Percentiles rank a stretch among this genome's conserved stretches.
These are phyloP conservation scores for Myotis findleyi DNA, from an alignment of 2,797 vertebrate species.

Conservation along the genomic window DNA sequence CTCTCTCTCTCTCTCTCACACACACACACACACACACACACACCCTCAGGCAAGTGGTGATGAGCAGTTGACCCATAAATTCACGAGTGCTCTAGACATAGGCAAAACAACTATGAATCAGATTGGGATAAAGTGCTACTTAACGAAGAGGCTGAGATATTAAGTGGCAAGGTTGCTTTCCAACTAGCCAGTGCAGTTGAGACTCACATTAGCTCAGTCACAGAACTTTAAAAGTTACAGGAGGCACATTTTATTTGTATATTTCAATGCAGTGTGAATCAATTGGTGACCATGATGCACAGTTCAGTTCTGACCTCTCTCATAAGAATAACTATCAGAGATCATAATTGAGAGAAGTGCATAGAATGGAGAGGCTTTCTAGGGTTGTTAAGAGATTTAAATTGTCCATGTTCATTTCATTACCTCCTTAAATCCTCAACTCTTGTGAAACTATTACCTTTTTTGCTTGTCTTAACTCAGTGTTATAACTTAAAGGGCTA, in stretches of 20 bases:
- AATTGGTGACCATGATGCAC: not conserved
- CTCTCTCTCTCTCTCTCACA: no score
- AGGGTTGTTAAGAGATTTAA: not conserved
- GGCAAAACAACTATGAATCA: not conserved
- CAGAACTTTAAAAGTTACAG: not conserved
- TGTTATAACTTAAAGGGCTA: not conserved
- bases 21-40: no score
- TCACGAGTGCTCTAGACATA: not conserved
- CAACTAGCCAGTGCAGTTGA: not conserved
- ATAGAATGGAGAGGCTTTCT: not conserved
- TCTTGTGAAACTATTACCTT: not conserved
- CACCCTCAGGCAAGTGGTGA: not conserved
- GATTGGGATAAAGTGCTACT: not conserved
- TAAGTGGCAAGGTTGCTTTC: not conserved
- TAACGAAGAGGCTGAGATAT: not conserved
- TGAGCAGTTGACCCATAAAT: not conserved
- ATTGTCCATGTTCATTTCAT: slow-evolving; percentile 5
- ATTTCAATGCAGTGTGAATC: not conserved
- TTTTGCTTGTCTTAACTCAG: not conserved
- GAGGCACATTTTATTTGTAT: not conserved
- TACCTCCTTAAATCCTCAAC: slow-evolving; percentile 41
- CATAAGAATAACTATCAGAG: not conserved
- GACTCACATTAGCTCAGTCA: not conserved
- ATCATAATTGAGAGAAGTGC: not conserved
- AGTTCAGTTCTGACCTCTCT: not conserved